Conservation (phyloP, 2,888 invertebrate genomes). For the Apamea monoglypha region DNA sequence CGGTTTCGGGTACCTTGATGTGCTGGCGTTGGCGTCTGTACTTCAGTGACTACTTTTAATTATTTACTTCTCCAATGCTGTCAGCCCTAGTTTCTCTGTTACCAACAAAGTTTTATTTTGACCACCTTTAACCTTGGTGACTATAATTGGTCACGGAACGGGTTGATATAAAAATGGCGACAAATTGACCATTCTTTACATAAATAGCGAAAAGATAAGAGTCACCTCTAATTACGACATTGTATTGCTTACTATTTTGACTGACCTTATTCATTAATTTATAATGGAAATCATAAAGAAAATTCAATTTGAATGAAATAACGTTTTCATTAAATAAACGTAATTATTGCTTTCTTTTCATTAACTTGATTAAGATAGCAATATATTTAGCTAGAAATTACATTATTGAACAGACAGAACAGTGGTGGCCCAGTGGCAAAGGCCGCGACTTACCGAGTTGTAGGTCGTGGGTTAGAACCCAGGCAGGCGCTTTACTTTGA, state of each 20-base stretch:
- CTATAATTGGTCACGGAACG: constrained; percentile 1
- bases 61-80: neutral
- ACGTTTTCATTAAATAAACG: neutral
- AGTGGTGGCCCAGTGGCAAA: no score
- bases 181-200: constrained; percentile 26
- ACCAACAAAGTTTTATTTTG: neutral
- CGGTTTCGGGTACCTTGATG: no score
- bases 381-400: neutral
- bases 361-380: neutral
- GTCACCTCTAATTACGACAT: neutral
- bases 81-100: constrained; percentile 14
- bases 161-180: constrained; percentile 15
- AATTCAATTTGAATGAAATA: neutral
- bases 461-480: neutral
- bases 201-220: constrained; percentile 5
- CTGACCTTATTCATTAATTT: neutral
- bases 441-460: no score
- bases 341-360: neutral
- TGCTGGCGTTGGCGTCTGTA: no score
- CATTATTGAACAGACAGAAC: neutral
- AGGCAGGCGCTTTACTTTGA: neutral
- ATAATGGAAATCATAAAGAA: neutral
- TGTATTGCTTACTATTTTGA: neutral
- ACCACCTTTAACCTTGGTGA: constrained; percentile 22
- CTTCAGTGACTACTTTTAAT: neutral